phyloP scores from a whole-genome alignment of 2,113 vertebrate species.

The Pyxicephalus adspersus region DNA sequence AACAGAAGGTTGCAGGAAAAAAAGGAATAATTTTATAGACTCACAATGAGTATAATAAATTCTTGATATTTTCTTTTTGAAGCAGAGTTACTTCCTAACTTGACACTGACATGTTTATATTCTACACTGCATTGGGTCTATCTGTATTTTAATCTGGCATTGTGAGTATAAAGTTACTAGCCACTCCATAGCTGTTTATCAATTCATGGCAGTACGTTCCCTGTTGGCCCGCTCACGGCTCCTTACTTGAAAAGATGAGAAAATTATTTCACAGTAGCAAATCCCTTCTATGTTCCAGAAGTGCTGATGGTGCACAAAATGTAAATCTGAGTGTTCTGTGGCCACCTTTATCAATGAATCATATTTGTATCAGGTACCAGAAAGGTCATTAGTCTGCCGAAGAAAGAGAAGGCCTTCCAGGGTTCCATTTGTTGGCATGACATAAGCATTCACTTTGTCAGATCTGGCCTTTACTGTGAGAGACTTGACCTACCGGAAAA shows the following conservation, averaged over 20 bases:
- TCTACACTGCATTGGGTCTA: no score
- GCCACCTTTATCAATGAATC: slow-evolving; percentile 47
- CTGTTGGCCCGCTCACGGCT: background rate
- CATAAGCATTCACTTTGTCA: slow-evolving; percentile 61
- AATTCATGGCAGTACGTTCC: background rate
- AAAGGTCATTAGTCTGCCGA: slow-evolving; percentile 67
- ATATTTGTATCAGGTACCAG: slow-evolving; percentile 56
- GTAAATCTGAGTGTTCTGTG: background rate
- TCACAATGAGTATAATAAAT: no score
- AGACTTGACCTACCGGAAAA: slow-evolving; percentile 63
- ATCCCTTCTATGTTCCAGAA: slow-evolving; percentile 24
- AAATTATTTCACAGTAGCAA: slow-evolving; percentile 3
- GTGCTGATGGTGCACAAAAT: slow-evolving; percentile 16
- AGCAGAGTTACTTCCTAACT: no score
- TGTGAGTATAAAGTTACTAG: background rate
- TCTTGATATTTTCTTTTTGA: no score
- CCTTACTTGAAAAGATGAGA: background rate
- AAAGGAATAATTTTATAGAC: no score
- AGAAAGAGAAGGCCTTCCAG: slow-evolving; percentile 34
- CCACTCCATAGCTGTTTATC: background rate
- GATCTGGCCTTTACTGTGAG: slow-evolving; percentile 67
- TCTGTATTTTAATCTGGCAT: no score
- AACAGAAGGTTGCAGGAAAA: no score
- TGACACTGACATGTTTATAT: no score
- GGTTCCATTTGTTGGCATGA: slow-evolving; percentile 60